Conservation (phyloP, 2,888 invertebrate genomes). For the Calephelis perditalis region DNA sequence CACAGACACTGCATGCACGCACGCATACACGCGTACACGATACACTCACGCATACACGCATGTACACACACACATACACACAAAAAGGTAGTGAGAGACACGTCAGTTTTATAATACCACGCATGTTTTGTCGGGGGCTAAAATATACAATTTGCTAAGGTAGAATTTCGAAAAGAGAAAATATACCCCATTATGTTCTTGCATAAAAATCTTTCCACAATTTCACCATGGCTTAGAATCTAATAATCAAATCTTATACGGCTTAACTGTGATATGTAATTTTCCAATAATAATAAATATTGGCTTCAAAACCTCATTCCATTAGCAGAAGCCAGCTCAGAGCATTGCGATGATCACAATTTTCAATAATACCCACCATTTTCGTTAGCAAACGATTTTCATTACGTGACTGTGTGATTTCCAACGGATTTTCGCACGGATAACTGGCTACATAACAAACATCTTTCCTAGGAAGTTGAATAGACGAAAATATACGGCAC, state of each 20-base stretch:
- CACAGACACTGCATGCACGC: too few relatives aligned
- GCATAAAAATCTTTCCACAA: not conserved
- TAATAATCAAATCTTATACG: not conserved
- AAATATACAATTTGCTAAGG: too few relatives aligned
- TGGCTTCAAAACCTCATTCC: not conserved
- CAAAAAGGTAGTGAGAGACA: too few relatives aligned
- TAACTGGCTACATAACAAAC: slow-evolving; percentile 33
- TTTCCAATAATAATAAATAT: slow-evolving; percentile 6
- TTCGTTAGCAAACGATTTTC: slow-evolving; percentile 39
- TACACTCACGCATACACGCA: too few relatives aligned
- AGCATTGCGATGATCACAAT: slow-evolving; percentile 38
- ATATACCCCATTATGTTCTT: too few relatives aligned
- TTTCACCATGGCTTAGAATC: not conserved
- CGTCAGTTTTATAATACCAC: too few relatives aligned
- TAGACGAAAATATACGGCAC: slow-evolving; percentile 34
- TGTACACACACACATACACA: too few relatives aligned
- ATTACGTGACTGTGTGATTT: slow-evolving; percentile 43
- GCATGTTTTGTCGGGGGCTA: too few relatives aligned
- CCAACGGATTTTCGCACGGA: slow-evolving; percentile 42
- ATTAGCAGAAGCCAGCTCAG: slow-evolving; percentile 29
- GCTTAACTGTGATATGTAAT: not conserved
- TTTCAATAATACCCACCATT: slow-evolving; percentile 42
- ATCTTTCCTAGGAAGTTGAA: slow-evolving; percentile 30
- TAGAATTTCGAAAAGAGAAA: too few relatives aligned
- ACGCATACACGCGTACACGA: too few relatives aligned